Evolutionary conservation across 92 coral and sea anemone genomes (phyloP), one percentile per base, ranked within the genome.

Genomic region (Paramuricea clavata): DNA sequence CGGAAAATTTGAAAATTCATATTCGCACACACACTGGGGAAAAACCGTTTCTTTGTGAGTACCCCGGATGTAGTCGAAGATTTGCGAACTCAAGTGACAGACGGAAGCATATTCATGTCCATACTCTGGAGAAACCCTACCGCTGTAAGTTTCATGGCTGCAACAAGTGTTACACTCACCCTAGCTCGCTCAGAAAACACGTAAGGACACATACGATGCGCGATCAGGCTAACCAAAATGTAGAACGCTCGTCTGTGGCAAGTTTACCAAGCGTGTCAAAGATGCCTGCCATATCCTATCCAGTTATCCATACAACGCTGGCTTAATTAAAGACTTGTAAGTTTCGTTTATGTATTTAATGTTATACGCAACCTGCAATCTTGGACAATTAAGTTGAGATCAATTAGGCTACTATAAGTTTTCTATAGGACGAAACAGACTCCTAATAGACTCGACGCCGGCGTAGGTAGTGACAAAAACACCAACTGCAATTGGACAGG

Each of bases 11-110:
- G 68, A 97, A 97, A 90, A 97, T 97, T 5, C 99, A 97, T 47
- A 93, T 97, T 33, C 85, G 99, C 31, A 93, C 97, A 0, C 99
- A 97, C 67, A 94, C 99, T 0, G 99, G 99, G 6, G 99, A 97
- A 30, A 69, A 98, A 34, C 99, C 99, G 6, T 97, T 97, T 70
- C 98, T 95, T 23, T 97, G 99, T 56, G 99, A 94, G 79, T 94
- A 91, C 71, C 91, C 89, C 70, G 99, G 99, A 49, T 97, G 99
- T 47, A 96, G 94, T 73, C 95, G 95, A 42, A 78, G 99, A 10
- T 97, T 97, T 67, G 99, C 99, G 44, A 97, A 97, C 90, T 97
- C 99, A 16, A 97, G 99, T 69, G 99, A 97, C 74, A 91, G 99
- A 56, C 81, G 99, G 41, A 97, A 97, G 41, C 98, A 97, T 76